phyloP scores from a whole-genome alignment of 2,797 vertebrate genomes.

The Cyclopterus lumpus region DNA sequence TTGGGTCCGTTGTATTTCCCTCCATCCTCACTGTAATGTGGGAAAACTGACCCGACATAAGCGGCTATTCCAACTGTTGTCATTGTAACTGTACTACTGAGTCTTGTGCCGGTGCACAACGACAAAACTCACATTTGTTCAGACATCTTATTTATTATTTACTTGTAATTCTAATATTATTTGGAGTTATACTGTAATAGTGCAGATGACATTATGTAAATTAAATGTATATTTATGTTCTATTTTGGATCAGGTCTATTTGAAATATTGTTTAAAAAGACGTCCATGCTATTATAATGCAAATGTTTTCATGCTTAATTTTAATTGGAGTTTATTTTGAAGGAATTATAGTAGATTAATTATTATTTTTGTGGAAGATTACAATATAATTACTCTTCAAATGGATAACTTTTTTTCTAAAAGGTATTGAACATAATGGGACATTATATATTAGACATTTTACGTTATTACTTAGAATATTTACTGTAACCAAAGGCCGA shows the following conservation, averaged over 20 bases:
- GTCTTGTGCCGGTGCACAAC: constrained; percentile 65
- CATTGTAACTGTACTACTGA: constrained; percentile 82
- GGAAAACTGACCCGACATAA: constrained; percentile 29
- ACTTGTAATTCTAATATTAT: constrained; percentile 70
- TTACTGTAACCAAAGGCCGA: constrained; percentile 75
- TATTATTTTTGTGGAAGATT: constrained; percentile 67
- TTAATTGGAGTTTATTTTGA: constrained; percentile 76
- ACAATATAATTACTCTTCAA: constrained; percentile 35
- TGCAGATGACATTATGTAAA: constrained; percentile 71
- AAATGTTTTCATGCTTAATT: constrained; percentile 58
- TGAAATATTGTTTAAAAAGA: constrained; percentile 59
- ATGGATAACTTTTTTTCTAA: constrained; percentile 58
- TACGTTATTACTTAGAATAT: constrained; percentile 62
- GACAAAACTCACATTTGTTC: constrained; percentile 64
- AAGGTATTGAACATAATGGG: constrained; percentile 33
- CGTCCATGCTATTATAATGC: constrained; percentile 47
- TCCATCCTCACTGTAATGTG: constrained; percentile 24
- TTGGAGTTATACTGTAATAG: constrained; percentile 59
- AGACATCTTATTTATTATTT: constrained; percentile 80
- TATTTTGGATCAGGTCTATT: constrained; percentile 67
- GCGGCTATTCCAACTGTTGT: constrained; percentile 42
- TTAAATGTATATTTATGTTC: constrained; percentile 78
- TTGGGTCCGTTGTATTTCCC: constrained; percentile 36
- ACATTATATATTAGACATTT: constrained; percentile 64
- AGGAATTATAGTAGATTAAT: constrained; percentile 61